Conservation (phyloP, 2,113 vertebrate genomes). For the Stictonetta naevosa region DNA sequence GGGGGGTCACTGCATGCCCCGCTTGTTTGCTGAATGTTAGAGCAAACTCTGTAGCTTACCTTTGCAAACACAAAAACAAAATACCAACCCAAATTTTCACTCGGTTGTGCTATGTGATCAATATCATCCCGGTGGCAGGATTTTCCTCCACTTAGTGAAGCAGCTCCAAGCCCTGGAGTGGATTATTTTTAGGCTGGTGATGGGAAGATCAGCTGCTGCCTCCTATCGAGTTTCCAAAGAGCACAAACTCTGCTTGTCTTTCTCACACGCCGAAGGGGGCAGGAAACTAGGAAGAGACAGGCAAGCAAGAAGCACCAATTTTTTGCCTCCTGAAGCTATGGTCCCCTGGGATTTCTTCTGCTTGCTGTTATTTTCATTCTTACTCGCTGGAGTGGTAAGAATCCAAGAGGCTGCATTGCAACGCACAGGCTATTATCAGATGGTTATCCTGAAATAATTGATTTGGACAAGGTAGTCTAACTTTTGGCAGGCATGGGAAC, state of each 20-base stretch:
- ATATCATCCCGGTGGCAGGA: slow-evolving; percentile 61
- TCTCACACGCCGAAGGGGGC: slow-evolving; percentile 57
- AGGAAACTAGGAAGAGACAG: slow-evolving; percentile 71
- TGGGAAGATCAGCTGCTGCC: slow-evolving; percentile 87
- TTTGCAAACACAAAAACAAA: slow-evolving; percentile 55
- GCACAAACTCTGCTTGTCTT: slow-evolving; percentile 63
- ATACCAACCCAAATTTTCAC: slow-evolving; percentile 46
- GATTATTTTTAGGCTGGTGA: slow-evolving; percentile 93
- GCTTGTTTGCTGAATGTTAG: slow-evolving; percentile 29
- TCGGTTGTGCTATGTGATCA: slow-evolving; percentile 54
- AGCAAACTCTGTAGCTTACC: slow-evolving; percentile 46
- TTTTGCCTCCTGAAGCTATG: slow-evolving; percentile 45
- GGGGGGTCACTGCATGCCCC: background rate
- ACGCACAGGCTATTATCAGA: background rate
- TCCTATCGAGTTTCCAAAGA: slow-evolving; percentile 87
- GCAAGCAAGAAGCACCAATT: slow-evolving; percentile 45
- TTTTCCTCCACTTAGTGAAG: slow-evolving; percentile 53
- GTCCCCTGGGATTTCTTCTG: slow-evolving; percentile 5
- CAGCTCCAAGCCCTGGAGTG: slow-evolving; percentile 53
- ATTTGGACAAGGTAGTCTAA: background rate
- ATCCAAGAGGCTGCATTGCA: background rate
- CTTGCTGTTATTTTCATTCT: slow-evolving; percentile 55
- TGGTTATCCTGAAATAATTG: background rate
- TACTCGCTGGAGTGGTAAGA: background rate
- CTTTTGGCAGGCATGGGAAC: background rate